Conservation (phyloP, 2,797 vertebrate genomes). For the Neostethus bicornis region DNA sequence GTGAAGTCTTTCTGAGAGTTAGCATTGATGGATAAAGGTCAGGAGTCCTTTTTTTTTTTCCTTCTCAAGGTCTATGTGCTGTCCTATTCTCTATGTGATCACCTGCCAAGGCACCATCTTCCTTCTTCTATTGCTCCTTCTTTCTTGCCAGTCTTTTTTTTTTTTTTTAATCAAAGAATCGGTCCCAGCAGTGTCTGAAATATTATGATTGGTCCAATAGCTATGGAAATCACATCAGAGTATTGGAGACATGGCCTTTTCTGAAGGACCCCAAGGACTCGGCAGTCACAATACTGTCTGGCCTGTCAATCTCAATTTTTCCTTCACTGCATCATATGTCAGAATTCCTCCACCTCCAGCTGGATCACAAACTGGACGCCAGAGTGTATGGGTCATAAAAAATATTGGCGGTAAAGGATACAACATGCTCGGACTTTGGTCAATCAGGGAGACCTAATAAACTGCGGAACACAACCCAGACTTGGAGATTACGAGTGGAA, state of each 20-base stretch:
- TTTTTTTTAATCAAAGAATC: slow-evolving; percentile 66
- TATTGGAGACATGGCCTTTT: slow-evolving; percentile 62
- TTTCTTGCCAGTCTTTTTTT: slow-evolving; percentile 48
- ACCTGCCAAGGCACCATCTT: slow-evolving; percentile 14
- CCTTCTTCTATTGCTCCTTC: slow-evolving; percentile 5
- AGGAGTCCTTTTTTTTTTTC: slow-evolving; percentile 29
- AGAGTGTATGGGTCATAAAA: background rate
- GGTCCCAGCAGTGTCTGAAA: slow-evolving; percentile 56
- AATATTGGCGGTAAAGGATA: background rate
- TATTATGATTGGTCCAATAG: slow-evolving; percentile 61
- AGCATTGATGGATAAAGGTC: slow-evolving; percentile 54
- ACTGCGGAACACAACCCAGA: background rate
- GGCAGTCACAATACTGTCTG: slow-evolving; percentile 58
- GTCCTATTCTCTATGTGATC: slow-evolving; percentile 21
- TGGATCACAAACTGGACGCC: slow-evolving; percentile 17
- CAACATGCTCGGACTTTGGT: background rate
- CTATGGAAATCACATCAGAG: slow-evolving; percentile 62
- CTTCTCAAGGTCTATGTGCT: slow-evolving; percentile 18
- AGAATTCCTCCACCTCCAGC: slow-evolving; percentile 22
- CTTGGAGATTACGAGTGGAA: too few species aligned
- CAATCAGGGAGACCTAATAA: background rate
- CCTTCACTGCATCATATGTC: slow-evolving; percentile 28
- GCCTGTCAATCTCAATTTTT: slow-evolving; percentile 51
- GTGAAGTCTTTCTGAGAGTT: slow-evolving; percentile 26
- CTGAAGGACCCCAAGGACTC: slow-evolving; percentile 56